phyloP scores from a whole-genome alignment of 2,797 vertebrate species.

The Agapornis canus region DNA sequence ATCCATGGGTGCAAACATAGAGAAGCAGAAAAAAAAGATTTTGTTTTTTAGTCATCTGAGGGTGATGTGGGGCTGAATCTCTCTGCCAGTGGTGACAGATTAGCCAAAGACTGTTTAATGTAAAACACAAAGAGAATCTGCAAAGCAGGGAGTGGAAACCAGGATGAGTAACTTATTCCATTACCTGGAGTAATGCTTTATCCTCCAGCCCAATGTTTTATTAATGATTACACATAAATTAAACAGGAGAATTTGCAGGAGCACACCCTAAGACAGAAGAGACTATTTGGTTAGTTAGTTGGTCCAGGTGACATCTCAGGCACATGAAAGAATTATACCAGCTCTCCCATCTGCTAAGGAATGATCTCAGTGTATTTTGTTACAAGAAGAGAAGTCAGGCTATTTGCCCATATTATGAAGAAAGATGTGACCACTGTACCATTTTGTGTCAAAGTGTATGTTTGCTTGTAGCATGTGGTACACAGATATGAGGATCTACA shows the following conservation, averaged over 20 bases:
- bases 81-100: background rate
- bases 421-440: background rate
- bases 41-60: background rate
- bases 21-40: background rate
- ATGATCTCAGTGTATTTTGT: background rate
- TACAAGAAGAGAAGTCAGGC: background rate
- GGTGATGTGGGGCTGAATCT: background rate
- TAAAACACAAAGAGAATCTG: conserved; percentile 24
- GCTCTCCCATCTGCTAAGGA: background rate
- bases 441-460: background rate
- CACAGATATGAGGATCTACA: background rate
- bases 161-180: conserved; percentile 27
- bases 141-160: background rate
- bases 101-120: background rate
- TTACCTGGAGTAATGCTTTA: conserved; percentile 22
- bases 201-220: conserved; percentile 37
- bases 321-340: background rate
- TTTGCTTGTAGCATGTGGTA: background rate
- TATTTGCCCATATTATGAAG: background rate
- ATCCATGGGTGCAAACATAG: background rate
- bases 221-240: conserved; percentile 46
- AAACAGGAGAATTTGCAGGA: conserved; percentile 35
- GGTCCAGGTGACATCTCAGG: background rate
- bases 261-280: conserved; percentile 16
- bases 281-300: background rate